Evolutionary conservation across 2,888 invertebrate species (phyloP), one percentile per base, ranked within the genome.

Genomic region (Sphecodes monilicornis): DNA sequence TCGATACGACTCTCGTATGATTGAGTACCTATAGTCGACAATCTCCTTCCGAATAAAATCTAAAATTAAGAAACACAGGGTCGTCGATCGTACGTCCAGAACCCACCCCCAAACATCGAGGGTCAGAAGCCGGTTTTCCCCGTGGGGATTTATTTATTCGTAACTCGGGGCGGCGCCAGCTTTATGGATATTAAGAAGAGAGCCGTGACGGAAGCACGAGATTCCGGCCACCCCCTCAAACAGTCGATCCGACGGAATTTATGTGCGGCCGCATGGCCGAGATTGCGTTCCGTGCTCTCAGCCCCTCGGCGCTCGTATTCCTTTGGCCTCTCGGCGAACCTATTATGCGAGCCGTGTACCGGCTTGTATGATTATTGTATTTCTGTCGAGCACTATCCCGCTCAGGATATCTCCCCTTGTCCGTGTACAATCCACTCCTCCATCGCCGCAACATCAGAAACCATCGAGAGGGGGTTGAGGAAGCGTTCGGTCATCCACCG

Each of bases 171-270:
- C 73, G 72, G 72, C 80, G 77, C 80, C 80, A 76, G 80, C 73
- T 84, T 84, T 87, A 79, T 72, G 77, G 87, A 85, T 87, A 87
- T 88, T 84, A 88, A 88, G 83, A 83, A 86, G 76, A 29, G 32
- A 60, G 66, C 75, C 78, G 50, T 50, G 70, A 46, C 43, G 76
- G 22, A 54, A 36, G 64, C 29, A 57, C 43, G 32, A 18, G 70
- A 29, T n/a, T 29, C 43, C 22, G 70, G 41, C 57, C 57, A 13
- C 72, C 80, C 88, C 81, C 86, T 87, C 86, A 83, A 88, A 87
- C 87, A 78, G 77, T 85, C 81, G 85, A 87, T 85, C 78, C 85
- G 76, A 71, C 50, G 46, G 76, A 86, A 88, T 88, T 88, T 88
- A 88, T 86, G 88, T 83, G 83, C 88, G 85, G 79, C 72, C 83